A percentile compares a stretch with the other conserved stretches of the same genome.
Evolutionary conservation across 2,113 vertebrate species (phyloP).

Genomic region (Anolis carolinensis): DNA sequence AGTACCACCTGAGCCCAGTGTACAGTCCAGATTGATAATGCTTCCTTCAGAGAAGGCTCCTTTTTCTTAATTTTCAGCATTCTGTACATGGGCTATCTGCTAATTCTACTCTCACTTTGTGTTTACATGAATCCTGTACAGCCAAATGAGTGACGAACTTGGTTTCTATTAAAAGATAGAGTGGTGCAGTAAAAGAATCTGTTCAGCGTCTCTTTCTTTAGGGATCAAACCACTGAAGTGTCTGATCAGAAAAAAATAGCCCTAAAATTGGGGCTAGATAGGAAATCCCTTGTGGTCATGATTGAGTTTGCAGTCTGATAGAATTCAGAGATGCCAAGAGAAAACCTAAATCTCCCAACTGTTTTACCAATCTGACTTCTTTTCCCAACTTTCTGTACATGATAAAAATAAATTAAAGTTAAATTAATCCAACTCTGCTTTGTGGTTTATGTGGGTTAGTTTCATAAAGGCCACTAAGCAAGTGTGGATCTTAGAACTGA

Average conservation of each 20-base stretch:
- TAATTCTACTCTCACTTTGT: background rate
- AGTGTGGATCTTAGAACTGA: background rate
- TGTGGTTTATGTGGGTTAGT: background rate
- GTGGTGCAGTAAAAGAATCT: constrained; percentile 3
- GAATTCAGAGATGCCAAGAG: background rate
- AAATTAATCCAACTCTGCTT: background rate
- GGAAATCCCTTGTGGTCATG: no score
- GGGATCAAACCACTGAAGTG: background rate
- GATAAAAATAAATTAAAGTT: background rate
- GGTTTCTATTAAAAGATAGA: rapidly evolving
- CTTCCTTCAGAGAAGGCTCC: background rate
- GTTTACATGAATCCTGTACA: constrained; percentile 1
- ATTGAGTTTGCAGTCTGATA: background rate
- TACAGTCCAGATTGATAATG: background rate
- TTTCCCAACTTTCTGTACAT: background rate
- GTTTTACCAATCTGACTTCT: background rate
- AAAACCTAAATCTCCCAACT: background rate
- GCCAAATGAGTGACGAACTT: constrained; percentile 36
- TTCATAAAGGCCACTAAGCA: background rate
- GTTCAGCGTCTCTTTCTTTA: background rate
- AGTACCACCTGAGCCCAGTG: background rate
- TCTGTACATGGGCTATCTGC: background rate
- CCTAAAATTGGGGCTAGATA: background rate
- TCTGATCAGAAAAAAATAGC: background rate
- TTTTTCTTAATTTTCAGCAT: background rate